Evolutionary conservation across 2,888 invertebrate genomes (phyloP).

Genomic region (Zeuzera pyrina): DNA sequence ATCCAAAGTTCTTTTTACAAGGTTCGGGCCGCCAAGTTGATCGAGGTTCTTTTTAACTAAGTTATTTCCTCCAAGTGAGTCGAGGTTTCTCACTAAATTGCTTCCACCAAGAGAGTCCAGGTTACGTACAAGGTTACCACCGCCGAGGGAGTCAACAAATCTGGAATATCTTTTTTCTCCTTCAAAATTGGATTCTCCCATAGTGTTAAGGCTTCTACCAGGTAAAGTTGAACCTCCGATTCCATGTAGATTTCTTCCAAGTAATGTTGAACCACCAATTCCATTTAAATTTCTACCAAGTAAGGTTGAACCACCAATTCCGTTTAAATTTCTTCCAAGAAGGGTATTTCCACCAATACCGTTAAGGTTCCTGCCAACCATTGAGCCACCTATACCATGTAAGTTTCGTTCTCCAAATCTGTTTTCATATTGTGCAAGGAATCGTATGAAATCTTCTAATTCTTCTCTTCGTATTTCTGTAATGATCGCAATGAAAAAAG

Average conservation of each 20-base stretch:
- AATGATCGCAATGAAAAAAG: conserved; percentile 18
- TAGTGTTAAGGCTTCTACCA: conserved; percentile 12
- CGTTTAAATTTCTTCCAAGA: conserved; percentile 30
- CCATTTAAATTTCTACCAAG: conserved; percentile 20
- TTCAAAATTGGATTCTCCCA: conserved; percentile 9
- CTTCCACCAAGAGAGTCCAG: conserved; percentile 39
- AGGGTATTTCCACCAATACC: conserved; percentile 26
- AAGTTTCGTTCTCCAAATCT: conserved; percentile 20
- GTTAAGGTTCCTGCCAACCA: conserved; percentile 15
- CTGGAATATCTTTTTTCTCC: conserved; percentile 15
- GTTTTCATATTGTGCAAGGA: conserved; percentile 39
- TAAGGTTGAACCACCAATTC: conserved; percentile 27
- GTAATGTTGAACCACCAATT: conserved; percentile 24
- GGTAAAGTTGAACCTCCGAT: conserved; percentile 13
- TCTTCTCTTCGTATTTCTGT: conserved; percentile 50
- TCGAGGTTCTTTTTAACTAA: conserved; percentile 58
- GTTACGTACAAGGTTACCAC: conserved; percentile 44
- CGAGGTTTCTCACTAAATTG: conserved; percentile 54
- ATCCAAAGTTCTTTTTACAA: conserved; percentile 53
- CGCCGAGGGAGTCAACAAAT: conserved; percentile 45
- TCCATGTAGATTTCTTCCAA: conserved; percentile 31
- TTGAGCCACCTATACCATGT: conserved; percentile 7
- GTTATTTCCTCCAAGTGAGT: conserved; percentile 51
- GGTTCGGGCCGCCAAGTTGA: conserved; percentile 54
- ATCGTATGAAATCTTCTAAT: conserved; percentile 42